Conservation (phyloP, 1,140 invertebrate genomes). For the Drosophila arizonae region DNA sequence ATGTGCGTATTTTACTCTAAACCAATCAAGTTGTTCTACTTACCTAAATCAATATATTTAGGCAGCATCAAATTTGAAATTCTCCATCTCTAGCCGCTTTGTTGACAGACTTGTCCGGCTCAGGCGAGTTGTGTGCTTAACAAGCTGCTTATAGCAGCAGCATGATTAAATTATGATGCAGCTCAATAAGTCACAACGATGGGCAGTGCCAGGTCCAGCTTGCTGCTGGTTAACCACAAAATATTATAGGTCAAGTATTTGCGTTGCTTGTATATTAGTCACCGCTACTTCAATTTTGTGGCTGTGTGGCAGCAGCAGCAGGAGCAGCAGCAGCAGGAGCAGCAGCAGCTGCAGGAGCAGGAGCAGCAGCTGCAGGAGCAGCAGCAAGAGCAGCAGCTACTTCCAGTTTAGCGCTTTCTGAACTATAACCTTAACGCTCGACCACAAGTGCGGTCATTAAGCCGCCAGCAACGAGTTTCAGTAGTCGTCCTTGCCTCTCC, state of each 20-base stretch:
- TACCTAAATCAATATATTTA: no score
- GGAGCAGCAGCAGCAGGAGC: neutral
- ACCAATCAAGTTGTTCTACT: no score
- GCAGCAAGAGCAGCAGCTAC: slow-evolving; percentile 4
- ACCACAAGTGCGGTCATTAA: slow-evolving; percentile 48
- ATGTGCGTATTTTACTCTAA: no score
- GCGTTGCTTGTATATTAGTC: slow-evolving; percentile 31
- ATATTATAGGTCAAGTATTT: slow-evolving; percentile 66
- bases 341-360: neutral
- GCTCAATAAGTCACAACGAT: slow-evolving; percentile 58
- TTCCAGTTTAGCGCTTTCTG: slow-evolving; percentile 33
- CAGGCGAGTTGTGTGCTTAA: no score
- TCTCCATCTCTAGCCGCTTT: no score
- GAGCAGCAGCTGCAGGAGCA: neutral
- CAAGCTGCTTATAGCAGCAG: no score
- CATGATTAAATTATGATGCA: neutral
- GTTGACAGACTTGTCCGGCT: no score
- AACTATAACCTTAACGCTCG: slow-evolving; percentile 65
- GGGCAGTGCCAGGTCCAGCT: slow-evolving; percentile 12
- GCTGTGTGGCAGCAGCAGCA: neutral
- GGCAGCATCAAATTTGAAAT: no score
- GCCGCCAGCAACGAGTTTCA: slow-evolving; percentile 7
- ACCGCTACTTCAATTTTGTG: slow-evolving; percentile 3
- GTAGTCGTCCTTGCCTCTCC: slow-evolving; percentile 26
- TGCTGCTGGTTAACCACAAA: slow-evolving; percentile 44